phyloP scores from a whole-genome alignment of 2,888 invertebrate species.

The Stenurella melanura region DNA sequence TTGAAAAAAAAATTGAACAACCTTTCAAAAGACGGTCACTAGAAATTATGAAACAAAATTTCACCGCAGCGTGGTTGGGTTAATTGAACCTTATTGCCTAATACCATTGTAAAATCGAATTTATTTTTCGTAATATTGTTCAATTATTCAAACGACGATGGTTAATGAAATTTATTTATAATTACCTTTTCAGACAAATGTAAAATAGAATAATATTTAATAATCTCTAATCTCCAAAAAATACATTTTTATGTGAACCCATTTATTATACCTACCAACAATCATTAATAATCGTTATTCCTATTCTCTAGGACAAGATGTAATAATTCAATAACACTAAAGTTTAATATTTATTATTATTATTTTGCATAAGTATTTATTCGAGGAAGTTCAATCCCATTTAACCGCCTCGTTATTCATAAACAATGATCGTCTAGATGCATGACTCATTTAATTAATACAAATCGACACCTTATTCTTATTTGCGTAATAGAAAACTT shows the following conservation, averaged over 20 bases:
- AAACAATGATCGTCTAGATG: conserved; percentile 53
- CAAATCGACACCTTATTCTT: conserved; percentile 52
- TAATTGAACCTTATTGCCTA: too few relatives aligned
- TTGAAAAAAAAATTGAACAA: too few relatives aligned
- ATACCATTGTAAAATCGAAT: too few relatives aligned
- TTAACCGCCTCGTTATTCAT: conserved; percentile 55
- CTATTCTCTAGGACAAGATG: not conserved
- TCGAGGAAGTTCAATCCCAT: conserved; percentile 63
- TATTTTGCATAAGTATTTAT: conserved; percentile 56
- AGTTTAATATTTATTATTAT: conserved; percentile 37
- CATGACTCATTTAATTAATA: conserved; percentile 52
- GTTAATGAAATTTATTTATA: too few relatives aligned
- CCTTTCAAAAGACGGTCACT: too few relatives aligned
- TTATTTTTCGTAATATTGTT: too few relatives aligned
- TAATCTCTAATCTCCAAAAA: too few relatives aligned
- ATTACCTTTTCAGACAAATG: too few relatives aligned
- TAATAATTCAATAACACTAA: conserved; percentile 40
- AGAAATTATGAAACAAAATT: too few relatives aligned
- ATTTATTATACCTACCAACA: not conserved
- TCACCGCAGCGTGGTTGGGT: too few relatives aligned
- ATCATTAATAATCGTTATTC: not conserved
- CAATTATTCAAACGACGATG: too few relatives aligned
- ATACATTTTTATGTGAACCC: not conserved
- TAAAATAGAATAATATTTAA: too few relatives aligned
- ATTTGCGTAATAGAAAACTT: conserved; percentile 50